Evolutionary conservation across 23 tunicate genomes (phyloP).

Genomic region (Botrylloides violaceus): DNA sequence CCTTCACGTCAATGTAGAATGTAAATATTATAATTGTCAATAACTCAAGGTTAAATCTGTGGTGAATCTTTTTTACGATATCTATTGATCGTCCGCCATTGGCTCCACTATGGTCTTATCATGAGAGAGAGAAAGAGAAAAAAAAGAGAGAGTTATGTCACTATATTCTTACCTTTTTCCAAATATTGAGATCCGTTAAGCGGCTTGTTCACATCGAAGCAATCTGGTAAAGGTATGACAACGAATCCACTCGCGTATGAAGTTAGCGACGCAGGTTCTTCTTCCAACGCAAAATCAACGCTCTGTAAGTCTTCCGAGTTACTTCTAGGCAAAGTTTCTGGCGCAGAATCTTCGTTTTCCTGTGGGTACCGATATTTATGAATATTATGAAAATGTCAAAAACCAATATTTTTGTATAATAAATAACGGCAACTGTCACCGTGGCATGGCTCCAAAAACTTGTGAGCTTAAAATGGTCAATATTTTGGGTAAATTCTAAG

Average conservation of each 20-base stretch:
- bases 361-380: no score
- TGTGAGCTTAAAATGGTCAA: neutral
- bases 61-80: neutral
- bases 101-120: no score
- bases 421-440: neutral
- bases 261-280: neutral
- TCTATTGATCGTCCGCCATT: no score
- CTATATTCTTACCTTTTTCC: neutral
- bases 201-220: slow-evolving; percentile 65
- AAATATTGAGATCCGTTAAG: slow-evolving; percentile 18
- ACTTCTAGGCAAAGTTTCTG: neutral
- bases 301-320: slow-evolving; percentile 22
- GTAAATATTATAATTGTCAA: neutral
- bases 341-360: neutral
- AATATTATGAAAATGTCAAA: no score
- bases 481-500: no score
- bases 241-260: slow-evolving; percentile 53
- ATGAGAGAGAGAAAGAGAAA: no score
- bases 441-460: neutral
- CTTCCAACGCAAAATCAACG: slow-evolving; percentile 16
- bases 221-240: slow-evolving; percentile 72
- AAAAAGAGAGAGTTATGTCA: no score
- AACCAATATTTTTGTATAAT: neutral
- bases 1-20: no score
- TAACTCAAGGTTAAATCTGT: neutral